A percentile compares a stretch with the other conserved stretches of the same genome.
Conservation (phyloP, 2,797 vertebrate genomes). For the Phyllotis vaccarum region DNA sequence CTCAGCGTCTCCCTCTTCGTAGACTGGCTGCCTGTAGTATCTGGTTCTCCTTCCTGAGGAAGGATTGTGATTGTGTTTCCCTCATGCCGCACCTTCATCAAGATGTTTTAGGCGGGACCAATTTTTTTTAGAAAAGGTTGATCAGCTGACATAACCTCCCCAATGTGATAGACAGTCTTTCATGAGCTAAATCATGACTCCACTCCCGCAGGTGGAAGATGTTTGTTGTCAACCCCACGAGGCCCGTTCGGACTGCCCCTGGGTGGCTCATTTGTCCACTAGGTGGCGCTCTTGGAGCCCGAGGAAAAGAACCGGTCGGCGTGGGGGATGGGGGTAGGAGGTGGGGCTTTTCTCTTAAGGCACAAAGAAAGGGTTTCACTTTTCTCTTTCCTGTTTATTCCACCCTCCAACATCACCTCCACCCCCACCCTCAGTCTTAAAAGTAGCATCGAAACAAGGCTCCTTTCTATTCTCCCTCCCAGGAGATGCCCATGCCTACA, state of each 20-base stretch:
- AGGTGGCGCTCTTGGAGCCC: constrained; percentile 40
- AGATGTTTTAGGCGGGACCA: background rate
- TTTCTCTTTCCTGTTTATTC: constrained; percentile 22
- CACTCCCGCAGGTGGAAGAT: background rate
- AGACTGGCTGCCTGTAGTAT: background rate
- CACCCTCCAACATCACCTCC: background rate
- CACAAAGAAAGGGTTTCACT: constrained; percentile 55
- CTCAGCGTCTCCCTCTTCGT: background rate
- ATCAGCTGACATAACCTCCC: background rate
- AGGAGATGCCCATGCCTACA: background rate
- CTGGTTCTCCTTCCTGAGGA: background rate
- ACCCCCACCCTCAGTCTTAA: background rate
- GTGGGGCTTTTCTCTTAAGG: background rate
- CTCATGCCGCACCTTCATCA: background rate
- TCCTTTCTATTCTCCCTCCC: constrained; percentile 64
- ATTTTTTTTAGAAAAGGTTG: background rate
- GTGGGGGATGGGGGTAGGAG: background rate
- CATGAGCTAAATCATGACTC: background rate
- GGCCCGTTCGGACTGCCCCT: background rate
- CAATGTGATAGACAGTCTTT: background rate
- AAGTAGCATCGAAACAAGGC: constrained; percentile 61
- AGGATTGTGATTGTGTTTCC: background rate
- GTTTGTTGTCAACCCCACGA: background rate
- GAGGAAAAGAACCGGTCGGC: background rate
- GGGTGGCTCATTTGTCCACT: background rate